Evolutionary conservation across 2,888 invertebrate species (phyloP).

Genomic region (Spilosoma lubricipeda): DNA sequence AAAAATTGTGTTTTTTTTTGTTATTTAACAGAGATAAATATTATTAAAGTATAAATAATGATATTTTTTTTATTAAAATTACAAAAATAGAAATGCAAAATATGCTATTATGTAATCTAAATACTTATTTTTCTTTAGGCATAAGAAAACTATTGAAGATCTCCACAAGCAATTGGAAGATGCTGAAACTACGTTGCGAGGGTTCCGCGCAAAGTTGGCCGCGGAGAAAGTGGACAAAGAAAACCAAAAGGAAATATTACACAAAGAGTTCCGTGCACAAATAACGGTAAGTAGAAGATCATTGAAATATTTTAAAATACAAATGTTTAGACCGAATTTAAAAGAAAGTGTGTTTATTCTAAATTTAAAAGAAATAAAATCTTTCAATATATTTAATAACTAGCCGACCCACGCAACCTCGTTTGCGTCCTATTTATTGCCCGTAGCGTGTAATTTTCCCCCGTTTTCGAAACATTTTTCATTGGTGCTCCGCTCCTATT

Average conservation of each 20-base stretch:
- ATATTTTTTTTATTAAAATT: too few relatives aligned
- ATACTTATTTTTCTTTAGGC: conserved; percentile 54
- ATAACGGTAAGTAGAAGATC: conserved; percentile 63
- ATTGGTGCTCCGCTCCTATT: too few relatives aligned
- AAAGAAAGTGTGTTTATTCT: too few relatives aligned
- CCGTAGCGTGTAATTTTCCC: too few relatives aligned
- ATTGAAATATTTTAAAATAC: background rate
- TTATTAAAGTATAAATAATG: too few relatives aligned
- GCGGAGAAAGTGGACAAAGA: conserved; percentile 80
- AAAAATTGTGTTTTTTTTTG: background rate
- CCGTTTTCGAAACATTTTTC: too few relatives aligned
- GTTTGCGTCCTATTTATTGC: too few relatives aligned
- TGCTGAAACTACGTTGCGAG: conserved; percentile 75
- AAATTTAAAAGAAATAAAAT: too few relatives aligned
- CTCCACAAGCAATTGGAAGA: conserved; percentile 79
- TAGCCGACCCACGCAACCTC: too few relatives aligned
- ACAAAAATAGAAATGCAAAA: background rate
- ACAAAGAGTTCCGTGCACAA: conserved; percentile 76
- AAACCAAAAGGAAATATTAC: conserved; percentile 72
- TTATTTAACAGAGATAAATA: too few relatives aligned
- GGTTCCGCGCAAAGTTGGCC: conserved; percentile 79
- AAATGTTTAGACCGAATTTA: too few relatives aligned
- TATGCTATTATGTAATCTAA: background rate
- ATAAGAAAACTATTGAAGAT: conserved; percentile 78
- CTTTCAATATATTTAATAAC: too few relatives aligned